Base-by-base conservation (phyloP, 2,888 invertebrate species). In the Brassicogethes aeneus region DNA sequence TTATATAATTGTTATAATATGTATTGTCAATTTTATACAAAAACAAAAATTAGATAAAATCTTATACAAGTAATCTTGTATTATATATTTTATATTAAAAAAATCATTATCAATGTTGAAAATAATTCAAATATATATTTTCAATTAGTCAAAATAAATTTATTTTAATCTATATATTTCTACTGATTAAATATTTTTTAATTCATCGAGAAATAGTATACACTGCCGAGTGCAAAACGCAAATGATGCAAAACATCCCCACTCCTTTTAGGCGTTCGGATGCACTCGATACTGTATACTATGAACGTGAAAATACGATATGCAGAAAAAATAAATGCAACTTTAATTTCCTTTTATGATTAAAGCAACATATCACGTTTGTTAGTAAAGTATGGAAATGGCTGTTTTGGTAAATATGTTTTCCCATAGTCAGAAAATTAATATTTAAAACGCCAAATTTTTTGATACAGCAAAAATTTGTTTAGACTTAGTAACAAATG, bases 361-460 rank as follows among this genome's bases (percentile, higher is more conserved):
- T n/a, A n/a, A n/a, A n/a, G n/a, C n/a, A 32, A 32, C 32, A 32
- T 32, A 32, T 32, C 32, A 32, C n/a, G n/a, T n/a, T n/a, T n/a
- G n/a, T n/a, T n/a, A n/a, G n/a, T 32, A 32, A 32, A 12, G 12
- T 10, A 12, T 8, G 32, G 32, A 32, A 32, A 13, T 12, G 32
- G 32, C 32, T 32, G 32, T 32, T 32, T 32, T 12, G 32, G 32
- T 32, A 32, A 32, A 32, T 32, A 32, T 32, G 5, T 32, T 32
- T 32, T 32, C 14, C 10, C 32, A 10, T 3, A 32, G 10, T 13
- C 10, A 12, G 14, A 10, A 13, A 32, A n/a, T n/a, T n/a, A n/a
- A n/a, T n/a, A n/a, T n/a, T n/a, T n/a, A n/a, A 32, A 32, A 10
- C 12, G 32, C 12, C 32, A 32, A 7, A 32, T 32, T 32, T 32